phyloP scores from a whole-genome alignment of 2,888 invertebrate species.

The Stenoptilia bipunctidactyla region DNA sequence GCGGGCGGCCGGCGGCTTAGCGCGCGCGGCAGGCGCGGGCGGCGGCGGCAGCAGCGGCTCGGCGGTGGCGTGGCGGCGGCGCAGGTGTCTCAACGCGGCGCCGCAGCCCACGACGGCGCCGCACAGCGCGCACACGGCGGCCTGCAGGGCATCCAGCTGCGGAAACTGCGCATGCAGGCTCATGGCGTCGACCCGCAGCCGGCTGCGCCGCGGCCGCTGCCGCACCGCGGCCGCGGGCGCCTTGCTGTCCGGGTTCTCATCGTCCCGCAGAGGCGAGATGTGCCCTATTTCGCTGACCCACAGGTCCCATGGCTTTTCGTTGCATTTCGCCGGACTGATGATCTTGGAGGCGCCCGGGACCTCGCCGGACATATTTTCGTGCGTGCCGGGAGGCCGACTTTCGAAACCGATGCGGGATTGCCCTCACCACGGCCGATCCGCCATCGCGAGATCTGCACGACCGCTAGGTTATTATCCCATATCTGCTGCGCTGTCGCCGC shows the following conservation, averaged over 20 bases:
- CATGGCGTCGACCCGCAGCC: constrained; percentile 74
- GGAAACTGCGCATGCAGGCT: constrained; percentile 83
- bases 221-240: constrained; percentile 28
- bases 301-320: constrained; percentile 65
- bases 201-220: constrained; percentile 61
- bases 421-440: constrained; percentile 52
- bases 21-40: constrained; percentile 41
- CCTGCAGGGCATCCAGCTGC: constrained; percentile 80
- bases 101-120: constrained; percentile 83
- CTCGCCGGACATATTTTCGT: constrained; percentile 57
- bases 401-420: constrained; percentile 16
- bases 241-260: constrained; percentile 44
- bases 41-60: constrained; percentile 60
- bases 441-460: constrained; percentile 47
- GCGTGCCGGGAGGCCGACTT: constrained; percentile 30
- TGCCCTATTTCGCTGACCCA: constrained; percentile 65
- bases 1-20: constrained; percentile 30
- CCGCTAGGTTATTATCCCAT: constrained; percentile 70
- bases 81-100: constrained; percentile 81
- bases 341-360: constrained; percentile 48
- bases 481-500: constrained; percentile 37
- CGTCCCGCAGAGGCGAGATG: constrained; percentile 54
- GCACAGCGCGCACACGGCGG: constrained; percentile 84
- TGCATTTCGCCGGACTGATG: constrained; percentile 61
- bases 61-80: constrained; percentile 60